Conservation (phyloP, 2,113 vertebrate genomes). For the Axis porcinus region DNA sequence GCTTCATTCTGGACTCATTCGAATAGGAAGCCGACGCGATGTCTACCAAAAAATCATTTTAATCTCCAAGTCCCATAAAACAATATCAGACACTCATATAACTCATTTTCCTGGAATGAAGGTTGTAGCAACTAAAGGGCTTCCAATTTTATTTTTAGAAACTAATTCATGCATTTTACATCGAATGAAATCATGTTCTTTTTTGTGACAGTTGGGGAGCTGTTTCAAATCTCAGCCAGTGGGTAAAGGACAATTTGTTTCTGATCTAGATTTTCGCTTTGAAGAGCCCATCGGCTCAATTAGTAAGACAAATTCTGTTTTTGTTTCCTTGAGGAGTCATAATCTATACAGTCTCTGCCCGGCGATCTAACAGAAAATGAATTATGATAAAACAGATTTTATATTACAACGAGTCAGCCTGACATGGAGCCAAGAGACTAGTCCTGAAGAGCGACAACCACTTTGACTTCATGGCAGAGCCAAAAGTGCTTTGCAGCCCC, state of each 20-base stretch:
- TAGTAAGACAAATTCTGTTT: conserved; percentile 62
- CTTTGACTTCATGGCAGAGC: conserved; percentile 18
- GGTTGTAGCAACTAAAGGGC: conserved; percentile 29
- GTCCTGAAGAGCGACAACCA: conserved; percentile 7
- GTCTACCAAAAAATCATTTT: conserved; percentile 51
- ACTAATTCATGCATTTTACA: conserved; percentile 58
- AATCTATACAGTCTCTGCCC: conserved; percentile 34
- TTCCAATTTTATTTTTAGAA: conserved; percentile 72
- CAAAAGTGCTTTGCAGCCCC: background rate
- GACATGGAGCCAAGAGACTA: background rate
- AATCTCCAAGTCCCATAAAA: conserved; percentile 66
- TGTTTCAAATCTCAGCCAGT: conserved; percentile 52
- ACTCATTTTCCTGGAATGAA: conserved; percentile 62
- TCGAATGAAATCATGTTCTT: conserved; percentile 43
- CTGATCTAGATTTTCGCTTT: conserved; percentile 72
- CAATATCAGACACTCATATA: conserved; percentile 49
- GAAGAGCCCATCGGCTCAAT: conserved; percentile 46
- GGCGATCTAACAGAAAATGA: background rate
- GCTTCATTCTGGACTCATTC: conserved; percentile 37
- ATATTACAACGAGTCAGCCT: background rate
- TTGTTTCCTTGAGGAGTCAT: conserved; percentile 46
- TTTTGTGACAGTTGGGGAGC: conserved; percentile 55
- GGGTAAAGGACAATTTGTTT: conserved; percentile 71
- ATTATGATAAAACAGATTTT: conserved; percentile 29
- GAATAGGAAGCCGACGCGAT: conserved; percentile 35